Conservation (phyloP, 1,140 invertebrate species). For the Temnothorax nylanderi region DNA sequence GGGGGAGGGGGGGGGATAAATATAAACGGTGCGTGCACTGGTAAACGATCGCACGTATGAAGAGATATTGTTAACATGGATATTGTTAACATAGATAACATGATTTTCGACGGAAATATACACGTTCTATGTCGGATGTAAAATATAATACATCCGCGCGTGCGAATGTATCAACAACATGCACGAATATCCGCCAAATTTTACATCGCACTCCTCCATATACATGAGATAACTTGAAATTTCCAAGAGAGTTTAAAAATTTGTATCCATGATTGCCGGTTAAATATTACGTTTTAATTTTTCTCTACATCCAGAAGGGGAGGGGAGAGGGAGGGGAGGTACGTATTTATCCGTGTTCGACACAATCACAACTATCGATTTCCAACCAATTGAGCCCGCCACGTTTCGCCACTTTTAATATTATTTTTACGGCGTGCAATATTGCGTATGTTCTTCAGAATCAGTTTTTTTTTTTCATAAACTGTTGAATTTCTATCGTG, state of each 20-base stretch:
- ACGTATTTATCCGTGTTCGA: conserved; percentile 33
- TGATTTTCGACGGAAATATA: conserved; percentile 42
- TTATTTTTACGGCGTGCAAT: conserved; percentile 44
- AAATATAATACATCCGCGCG: conserved; percentile 23
- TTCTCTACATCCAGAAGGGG: background rate
- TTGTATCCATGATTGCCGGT: conserved; percentile 40
- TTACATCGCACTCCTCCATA: background rate
- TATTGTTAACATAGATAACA: conserved; percentile 45
- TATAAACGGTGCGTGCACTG: background rate
- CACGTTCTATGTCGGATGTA: background rate
- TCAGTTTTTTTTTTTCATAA: conserved; percentile 14
- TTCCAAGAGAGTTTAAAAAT: conserved; percentile 43
- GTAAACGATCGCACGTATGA: conserved; percentile 16
- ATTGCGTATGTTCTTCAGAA: conserved; percentile 37
- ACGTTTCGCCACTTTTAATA: conserved; percentile 33
- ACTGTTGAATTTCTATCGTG: conserved; percentile 13
- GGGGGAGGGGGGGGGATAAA: background rate
- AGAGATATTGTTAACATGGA: conserved; percentile 47
- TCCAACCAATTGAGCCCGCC: too few relatives aligned
- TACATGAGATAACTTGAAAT: conserved; percentile 36
- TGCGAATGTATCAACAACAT: conserved; percentile 3
- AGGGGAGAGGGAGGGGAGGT: background rate
- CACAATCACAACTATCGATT: conserved; percentile 58
- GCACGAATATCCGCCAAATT: background rate
- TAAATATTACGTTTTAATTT: conserved; percentile 59